Conservation (phyloP, 2,888 invertebrate species). For the Bembecia ichneumoniformis region DNA sequence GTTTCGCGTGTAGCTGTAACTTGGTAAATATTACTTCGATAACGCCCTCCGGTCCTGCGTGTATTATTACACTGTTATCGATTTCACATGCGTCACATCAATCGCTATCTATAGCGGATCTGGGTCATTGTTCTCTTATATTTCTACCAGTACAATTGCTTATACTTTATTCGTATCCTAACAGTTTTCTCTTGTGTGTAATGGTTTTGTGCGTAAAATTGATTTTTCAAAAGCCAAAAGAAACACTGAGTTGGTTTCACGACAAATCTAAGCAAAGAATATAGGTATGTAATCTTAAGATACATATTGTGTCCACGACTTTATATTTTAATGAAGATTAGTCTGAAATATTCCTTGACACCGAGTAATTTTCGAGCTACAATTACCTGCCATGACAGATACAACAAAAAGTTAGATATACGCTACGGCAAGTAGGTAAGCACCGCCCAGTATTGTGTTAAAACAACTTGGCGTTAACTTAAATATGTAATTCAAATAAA, state of each 20-base stretch:
- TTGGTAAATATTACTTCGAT: conserved; percentile 63
- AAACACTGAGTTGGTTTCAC: no score
- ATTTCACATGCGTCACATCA: conserved; percentile 67
- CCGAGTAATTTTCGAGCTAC: not conserved
- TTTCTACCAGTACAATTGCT: conserved; percentile 14
- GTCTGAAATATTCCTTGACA: not conserved
- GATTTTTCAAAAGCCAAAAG: no score
- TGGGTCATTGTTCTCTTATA: conserved; percentile 70
- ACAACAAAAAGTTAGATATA: not conserved
- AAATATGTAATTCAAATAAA: not conserved
- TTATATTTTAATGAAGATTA: not conserved
- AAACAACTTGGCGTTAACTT: not conserved
- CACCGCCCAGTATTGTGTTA: not conserved
- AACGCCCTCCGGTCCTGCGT: conserved; percentile 57
- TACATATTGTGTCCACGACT: not conserved
- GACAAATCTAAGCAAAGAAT: no score
- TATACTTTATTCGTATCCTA: no score
- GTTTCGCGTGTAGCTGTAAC: conserved; percentile 55
- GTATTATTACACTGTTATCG: conserved; percentile 56
- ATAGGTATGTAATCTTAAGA: not conserved
- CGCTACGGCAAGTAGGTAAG: not conserved
- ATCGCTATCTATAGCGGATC: conserved; percentile 66
- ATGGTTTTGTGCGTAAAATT: no score
- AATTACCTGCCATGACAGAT: conserved; percentile 1
- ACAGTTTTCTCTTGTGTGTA: no score